A percentile compares a stretch with the other conserved stretches of the same genome.
phyloP scores from a whole-genome alignment of 2,797 vertebrate species.

The Hylomyscus alleni region DNA sequence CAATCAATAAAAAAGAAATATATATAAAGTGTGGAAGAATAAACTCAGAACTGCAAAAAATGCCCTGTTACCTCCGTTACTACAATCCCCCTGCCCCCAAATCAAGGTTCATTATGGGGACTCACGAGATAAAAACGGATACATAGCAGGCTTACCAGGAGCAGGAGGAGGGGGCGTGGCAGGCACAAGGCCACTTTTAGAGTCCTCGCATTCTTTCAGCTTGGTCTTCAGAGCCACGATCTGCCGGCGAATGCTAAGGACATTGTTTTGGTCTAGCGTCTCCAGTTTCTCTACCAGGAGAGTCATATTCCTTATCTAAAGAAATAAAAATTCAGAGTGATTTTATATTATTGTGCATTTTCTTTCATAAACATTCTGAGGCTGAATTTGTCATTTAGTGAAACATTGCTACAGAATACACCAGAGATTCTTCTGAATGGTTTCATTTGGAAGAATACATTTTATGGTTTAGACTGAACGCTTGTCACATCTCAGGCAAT shows the following conservation, averaged over 20 bases:
- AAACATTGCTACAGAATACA: constrained; percentile 67
- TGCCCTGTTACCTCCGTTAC: neutral
- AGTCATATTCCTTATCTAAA: constrained; percentile 93
- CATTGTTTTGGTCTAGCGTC: constrained; percentile 90
- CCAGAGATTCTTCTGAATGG: constrained; percentile 73
- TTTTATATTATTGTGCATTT: constrained; percentile 72
- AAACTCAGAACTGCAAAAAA: neutral
- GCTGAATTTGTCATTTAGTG: constrained; percentile 71
- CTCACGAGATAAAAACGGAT: neutral
- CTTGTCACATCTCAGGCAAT: constrained; percentile 70
- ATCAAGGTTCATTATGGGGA: neutral
- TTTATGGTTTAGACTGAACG: constrained; percentile 68
- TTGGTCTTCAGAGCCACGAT: constrained; percentile 86
- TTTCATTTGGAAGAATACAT: constrained; percentile 76
- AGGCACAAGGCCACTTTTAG: constrained; percentile 14
- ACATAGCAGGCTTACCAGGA: constrained; percentile 80
- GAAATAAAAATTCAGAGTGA: constrained; percentile 70
- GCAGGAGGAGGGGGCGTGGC: constrained; percentile 70
- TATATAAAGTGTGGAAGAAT: neutral
- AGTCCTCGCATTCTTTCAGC: constrained; percentile 89
- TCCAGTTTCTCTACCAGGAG: constrained; percentile 88
- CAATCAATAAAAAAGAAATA: no score
- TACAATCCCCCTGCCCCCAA: neutral
- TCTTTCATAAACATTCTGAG: constrained; percentile 82
- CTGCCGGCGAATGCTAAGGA: constrained; percentile 89